Percentiles rank a stretch among this genome's conserved stretches.
These are phyloP conservation scores for Sparidentex hasta DNA, from an alignment of 2,797 vertebrate species.

Conservation along the genomic window DNA sequence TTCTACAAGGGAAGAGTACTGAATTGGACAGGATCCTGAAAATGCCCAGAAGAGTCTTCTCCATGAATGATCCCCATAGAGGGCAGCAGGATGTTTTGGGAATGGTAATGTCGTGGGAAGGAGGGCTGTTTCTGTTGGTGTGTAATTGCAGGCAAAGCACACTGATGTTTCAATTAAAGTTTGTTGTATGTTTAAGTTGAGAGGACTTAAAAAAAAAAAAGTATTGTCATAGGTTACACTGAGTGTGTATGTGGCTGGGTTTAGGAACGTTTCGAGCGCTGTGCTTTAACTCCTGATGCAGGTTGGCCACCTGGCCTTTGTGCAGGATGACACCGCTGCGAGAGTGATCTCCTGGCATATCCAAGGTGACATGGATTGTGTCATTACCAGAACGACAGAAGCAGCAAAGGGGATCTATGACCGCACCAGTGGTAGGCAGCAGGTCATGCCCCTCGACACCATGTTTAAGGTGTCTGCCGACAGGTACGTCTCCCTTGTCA, in stretches of 20 bases:
- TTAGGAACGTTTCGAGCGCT: not conserved
- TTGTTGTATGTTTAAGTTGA: too few species aligned
- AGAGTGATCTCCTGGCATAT: constrained; percentile 94
- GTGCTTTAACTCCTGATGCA: constrained; percentile 62
- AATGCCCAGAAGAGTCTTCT: constrained; percentile 85
- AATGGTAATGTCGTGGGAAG: constrained; percentile 83
- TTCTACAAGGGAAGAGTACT: constrained; percentile 77
- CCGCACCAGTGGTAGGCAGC: constrained; percentile 88
- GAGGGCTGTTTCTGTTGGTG: not conserved
- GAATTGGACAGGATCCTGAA: constrained; percentile 78
- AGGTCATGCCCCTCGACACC: constrained; percentile 92
- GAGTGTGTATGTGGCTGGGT: not conserved
- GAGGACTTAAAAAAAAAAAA: too few species aligned
- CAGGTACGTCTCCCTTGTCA: constrained; percentile 79
- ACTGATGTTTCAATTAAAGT: too few species aligned
- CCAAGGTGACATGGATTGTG: constrained; percentile 93
- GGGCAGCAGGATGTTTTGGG: constrained; percentile 89
- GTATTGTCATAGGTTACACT: too few species aligned
- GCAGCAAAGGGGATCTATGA: constrained; percentile 87
- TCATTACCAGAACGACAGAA: constrained; percentile 89
- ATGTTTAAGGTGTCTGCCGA: constrained; percentile 81
- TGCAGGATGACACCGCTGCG: constrained; percentile 89
- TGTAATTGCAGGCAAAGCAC: not conserved
- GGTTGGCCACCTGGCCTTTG: constrained; percentile 91
- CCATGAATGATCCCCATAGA: constrained; percentile 81